These are phyloP conservation scores for Percopsis omiscomaycus DNA, from an alignment of 2,797 vertebrate species.

Conservation along the genomic window DNA sequence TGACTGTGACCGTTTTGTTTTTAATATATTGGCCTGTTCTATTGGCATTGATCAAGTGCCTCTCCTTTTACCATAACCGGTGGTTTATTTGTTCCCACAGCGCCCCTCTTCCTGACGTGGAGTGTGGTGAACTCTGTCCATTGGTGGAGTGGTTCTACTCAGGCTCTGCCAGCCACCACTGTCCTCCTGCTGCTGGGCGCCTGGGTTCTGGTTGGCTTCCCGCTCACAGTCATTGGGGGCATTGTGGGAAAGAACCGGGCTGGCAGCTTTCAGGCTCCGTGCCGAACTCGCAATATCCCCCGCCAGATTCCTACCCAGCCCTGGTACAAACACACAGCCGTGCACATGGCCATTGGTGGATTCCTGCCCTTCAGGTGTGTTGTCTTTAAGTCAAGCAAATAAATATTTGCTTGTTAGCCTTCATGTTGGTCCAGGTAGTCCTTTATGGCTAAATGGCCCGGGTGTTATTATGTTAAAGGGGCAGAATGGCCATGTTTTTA, in stretches of 20 bases:
- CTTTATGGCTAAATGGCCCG: no score
- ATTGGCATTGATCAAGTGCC: not conserved
- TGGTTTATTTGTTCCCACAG: conserved; percentile 60
- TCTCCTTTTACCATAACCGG: not conserved
- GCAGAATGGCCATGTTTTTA: no score
- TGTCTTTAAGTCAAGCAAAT: not conserved
- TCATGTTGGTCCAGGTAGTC: no score
- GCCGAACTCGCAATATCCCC: conserved; percentile 90
- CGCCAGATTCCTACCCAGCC: conserved; percentile 89
- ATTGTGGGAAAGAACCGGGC: conserved; percentile 91
- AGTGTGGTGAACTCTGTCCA: conserved; percentile 92
- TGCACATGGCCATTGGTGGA: conserved; percentile 93
- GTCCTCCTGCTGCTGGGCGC: conserved; percentile 88
- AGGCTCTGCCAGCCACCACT: conserved; percentile 89
- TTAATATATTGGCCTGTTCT: not conserved
- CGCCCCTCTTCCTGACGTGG: conserved; percentile 92
- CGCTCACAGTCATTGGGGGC: conserved; percentile 90
- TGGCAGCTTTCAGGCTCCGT: conserved; percentile 86
- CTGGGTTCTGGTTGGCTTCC: conserved; percentile 93
- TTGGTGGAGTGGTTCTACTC: conserved; percentile 92
- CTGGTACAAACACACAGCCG: conserved; percentile 88
- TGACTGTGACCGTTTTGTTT: not conserved
- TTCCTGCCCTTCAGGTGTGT: conserved; percentile 94
- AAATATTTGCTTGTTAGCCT: no score
- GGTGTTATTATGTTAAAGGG: no score